A percentile compares a stretch with the other conserved stretches of the same genome.
Evolutionary conservation across 2,113 vertebrate species (phyloP).

Genomic region (Procapra przewalskii): DNA sequence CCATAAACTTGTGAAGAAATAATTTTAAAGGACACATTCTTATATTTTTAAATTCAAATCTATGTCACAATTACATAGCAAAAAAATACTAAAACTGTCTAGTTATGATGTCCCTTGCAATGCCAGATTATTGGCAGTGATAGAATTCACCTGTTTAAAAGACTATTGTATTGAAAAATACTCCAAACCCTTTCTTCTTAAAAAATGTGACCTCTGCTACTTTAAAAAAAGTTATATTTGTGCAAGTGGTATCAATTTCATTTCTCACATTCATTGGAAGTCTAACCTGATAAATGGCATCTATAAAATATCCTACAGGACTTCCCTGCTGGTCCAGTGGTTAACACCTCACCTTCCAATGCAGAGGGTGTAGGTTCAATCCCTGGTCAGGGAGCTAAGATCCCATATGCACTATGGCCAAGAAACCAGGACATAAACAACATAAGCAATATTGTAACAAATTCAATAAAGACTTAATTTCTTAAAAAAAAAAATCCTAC

Average conservation of each 20-base stretch:
- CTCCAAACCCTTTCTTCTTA: background rate
- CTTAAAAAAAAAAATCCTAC: background rate
- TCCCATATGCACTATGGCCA: too few relatives aligned
- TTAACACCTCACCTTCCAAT: too few relatives aligned
- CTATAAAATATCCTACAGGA: background rate
- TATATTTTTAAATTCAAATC: background rate
- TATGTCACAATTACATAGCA: background rate
- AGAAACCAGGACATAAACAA: too few relatives aligned
- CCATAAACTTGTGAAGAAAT: background rate
- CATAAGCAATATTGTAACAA: too few relatives aligned
- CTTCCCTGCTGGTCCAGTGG: too few relatives aligned
- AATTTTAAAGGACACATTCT: background rate
- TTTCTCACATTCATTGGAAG: background rate
- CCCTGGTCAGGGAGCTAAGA: too few relatives aligned
- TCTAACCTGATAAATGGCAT: background rate
- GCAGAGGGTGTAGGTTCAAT: too few relatives aligned
- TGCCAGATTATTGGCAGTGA: background rate
- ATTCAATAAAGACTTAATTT: too few relatives aligned
- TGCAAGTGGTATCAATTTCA: background rate
- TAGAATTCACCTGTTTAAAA: background rate
- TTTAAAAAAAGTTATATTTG: background rate
- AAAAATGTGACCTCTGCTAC: background rate
- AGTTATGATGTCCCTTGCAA: background rate
- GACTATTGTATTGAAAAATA: background rate
- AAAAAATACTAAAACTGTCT: slow-evolving; percentile 3